phyloP scores from a whole-genome alignment of 35 echinoderm and acorn worm genomes.

The Lytechinus pictus region DNA sequence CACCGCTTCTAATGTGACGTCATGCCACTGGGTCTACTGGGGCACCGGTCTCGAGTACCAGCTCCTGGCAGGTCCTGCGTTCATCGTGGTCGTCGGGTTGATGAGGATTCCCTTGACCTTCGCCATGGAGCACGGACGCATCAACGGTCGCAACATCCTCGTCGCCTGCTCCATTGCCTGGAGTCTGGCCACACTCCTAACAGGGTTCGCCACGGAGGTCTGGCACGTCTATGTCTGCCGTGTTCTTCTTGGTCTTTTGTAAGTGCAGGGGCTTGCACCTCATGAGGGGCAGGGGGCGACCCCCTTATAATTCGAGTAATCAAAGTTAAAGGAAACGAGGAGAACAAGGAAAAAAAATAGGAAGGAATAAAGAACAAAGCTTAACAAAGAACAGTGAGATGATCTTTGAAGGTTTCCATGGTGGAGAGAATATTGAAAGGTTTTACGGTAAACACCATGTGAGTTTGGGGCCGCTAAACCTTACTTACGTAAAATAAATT shows the following conservation, averaged over 20 bases:
- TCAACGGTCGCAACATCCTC: slow-evolving; percentile 56
- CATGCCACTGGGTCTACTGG: slow-evolving; percentile 54
- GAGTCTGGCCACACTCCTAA: slow-evolving; percentile 49
- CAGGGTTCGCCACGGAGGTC: slow-evolving; percentile 38
- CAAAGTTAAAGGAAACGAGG: too few relatives aligned
- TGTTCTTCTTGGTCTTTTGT: slow-evolving; percentile 52
- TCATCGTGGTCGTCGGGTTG: slow-evolving; percentile 58
- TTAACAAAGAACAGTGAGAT: too few relatives aligned
- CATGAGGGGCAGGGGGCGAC: too few relatives aligned
- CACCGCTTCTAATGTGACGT: slow-evolving; percentile 13
- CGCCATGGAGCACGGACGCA: slow-evolving; percentile 1
- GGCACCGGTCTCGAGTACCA: slow-evolving; percentile 62
- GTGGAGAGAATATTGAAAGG: too few relatives aligned
- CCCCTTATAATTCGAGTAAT: too few relatives aligned
- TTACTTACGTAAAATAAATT: too few relatives aligned
- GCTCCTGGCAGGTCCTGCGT: slow-evolving; percentile 59
- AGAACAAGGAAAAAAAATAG: too few relatives aligned
- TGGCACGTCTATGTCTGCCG: slow-evolving; percentile 56
- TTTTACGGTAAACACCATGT: too few relatives aligned
- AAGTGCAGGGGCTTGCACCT: neutral
- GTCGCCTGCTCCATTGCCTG: slow-evolving; percentile 39
- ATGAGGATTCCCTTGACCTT: slow-evolving; percentile 53
- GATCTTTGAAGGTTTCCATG: too few relatives aligned
- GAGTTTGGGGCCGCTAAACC: too few relatives aligned
- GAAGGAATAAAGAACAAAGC: too few relatives aligned